Evolutionary conservation across 2,113 vertebrate genomes (phyloP).

Genomic region (Maccullochella peelii): DNA sequence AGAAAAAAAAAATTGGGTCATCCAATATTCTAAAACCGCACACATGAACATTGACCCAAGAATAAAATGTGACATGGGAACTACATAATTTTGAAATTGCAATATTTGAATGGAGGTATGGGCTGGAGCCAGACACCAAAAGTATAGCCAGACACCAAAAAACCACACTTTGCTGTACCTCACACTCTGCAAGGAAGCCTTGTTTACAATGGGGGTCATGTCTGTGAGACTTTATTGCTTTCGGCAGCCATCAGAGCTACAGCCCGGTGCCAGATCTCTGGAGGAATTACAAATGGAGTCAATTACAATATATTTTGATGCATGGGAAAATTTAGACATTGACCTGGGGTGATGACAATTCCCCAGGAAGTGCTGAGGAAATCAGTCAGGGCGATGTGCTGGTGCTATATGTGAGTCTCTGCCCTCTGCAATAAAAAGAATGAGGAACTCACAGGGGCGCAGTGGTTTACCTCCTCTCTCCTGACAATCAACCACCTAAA

Average conservation of each 20-base stretch:
- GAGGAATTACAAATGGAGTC: constrained; percentile 84
- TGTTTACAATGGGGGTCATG: constrained; percentile 80
- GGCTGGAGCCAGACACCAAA: constrained; percentile 21
- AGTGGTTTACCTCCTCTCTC: constrained; percentile 45
- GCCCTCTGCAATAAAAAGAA: constrained; percentile 64
- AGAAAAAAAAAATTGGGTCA: not conserved
- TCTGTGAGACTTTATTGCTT: constrained; percentile 80
- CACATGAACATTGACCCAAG: constrained; percentile 1
- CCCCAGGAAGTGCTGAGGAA: constrained; percentile 71
- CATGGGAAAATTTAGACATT: constrained; percentile 82
- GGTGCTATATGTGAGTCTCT: constrained; percentile 51
- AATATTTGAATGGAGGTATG: constrained; percentile 35
- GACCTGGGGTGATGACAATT: constrained; percentile 81
- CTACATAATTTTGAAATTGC: constrained; percentile 34
- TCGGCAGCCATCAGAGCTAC: constrained; percentile 78
- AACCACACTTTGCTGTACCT: constrained; percentile 42
- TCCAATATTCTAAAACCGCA: constrained; percentile 19
- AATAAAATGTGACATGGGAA: constrained; percentile 33
- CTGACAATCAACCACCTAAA: constrained; percentile 51
- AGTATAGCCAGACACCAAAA: constrained; percentile 17
- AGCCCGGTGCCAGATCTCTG: constrained; percentile 76
- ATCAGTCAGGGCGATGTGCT: constrained; percentile 66
- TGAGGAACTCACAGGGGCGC: constrained; percentile 31
- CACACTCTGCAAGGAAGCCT: constrained; percentile 46
- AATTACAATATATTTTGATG: constrained; percentile 83